Conservation (phyloP, 2,888 invertebrate species). For the Dioctria rufipes region DNA sequence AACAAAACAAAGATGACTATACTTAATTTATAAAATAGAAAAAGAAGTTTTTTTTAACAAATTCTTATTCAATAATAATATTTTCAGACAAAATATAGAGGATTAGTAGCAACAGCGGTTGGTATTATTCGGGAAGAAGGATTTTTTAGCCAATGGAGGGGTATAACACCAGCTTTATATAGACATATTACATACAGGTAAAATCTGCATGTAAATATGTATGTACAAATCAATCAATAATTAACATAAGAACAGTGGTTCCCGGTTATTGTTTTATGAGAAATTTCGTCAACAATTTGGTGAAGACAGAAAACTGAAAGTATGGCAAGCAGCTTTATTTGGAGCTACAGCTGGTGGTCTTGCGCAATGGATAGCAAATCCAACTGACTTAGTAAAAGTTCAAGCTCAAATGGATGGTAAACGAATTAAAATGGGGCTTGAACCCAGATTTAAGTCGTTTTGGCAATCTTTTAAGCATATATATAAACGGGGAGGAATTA, state of each 20-base stretch:
- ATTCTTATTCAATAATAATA: neutral
- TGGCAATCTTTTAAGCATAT: constrained; percentile 84
- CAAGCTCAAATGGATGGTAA: constrained; percentile 96
- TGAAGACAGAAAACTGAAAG: constrained; percentile 64
- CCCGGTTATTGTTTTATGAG: constrained; percentile 90
- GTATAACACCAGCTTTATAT: constrained; percentile 89
- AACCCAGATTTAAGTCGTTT: constrained; percentile 83
- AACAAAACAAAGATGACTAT: neutral
- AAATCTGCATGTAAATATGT: constrained; percentile 30
- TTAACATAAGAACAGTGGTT: constrained; percentile 73
- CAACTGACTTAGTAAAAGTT: constrained; percentile 94
- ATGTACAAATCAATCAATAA: neutral
- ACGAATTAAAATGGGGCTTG: constrained; percentile 83
- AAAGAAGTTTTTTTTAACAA: neutral
- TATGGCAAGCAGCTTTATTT: constrained; percentile 78
- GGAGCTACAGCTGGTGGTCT: constrained; percentile 88
- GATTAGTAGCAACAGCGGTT: constrained; percentile 85
- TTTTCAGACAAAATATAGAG: constrained; percentile 78
- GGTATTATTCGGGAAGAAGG: constrained; percentile 92
- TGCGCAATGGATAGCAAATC: constrained; percentile 91
- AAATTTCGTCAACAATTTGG: constrained; percentile 79
- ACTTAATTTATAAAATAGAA: too few relatives aligned
- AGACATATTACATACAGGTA: constrained; percentile 84
- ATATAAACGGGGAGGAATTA: constrained; percentile 81
- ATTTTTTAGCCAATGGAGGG: constrained; percentile 86